Percentiles rank a stretch among this genome's conserved stretches.
These are phyloP conservation scores for Didymodactylos carnosus DNA, from an alignment of 2,888 invertebrate species.

Conservation along the genomic window DNA sequence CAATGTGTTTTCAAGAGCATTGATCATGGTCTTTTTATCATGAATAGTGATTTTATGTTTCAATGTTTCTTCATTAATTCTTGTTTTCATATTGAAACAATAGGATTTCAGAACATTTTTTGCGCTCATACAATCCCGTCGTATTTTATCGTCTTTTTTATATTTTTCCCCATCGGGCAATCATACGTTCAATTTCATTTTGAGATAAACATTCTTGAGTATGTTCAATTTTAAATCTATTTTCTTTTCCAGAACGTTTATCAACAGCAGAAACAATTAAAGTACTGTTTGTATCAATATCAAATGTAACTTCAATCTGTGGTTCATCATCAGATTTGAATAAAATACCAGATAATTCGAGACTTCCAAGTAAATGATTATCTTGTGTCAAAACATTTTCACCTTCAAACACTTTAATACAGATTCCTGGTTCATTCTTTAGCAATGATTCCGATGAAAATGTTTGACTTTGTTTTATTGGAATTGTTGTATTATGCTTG, in stretches of 20 bases:
- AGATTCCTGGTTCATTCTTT: conserved; percentile 71
- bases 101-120: conserved; percentile 20
- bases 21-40: conserved; percentile 57
- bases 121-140: conserved; percentile 15
- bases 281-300: conserved; percentile 61
- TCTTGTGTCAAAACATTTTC: conserved; percentile 35
- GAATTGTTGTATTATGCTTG: conserved; percentile 87
- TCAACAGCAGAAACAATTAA: conserved; percentile 77
- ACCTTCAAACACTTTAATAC: conserved; percentile 43
- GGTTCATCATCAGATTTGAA: conserved; percentile 74
- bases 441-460: conserved; percentile 82
- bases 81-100: conserved; percentile 66
- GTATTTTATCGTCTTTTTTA: conserved; percentile 16
- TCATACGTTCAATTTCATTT: conserved; percentile 76
- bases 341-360: conserved; percentile 84
- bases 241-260: conserved; percentile 45
- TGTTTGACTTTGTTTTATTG: conserved; percentile 82
- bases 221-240: conserved; percentile 40
- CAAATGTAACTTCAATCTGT: conserved; percentile 38
- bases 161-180: conserved; percentile 40
- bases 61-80: conserved; percentile 70
- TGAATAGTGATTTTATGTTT: conserved; percentile 67
- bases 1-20: conserved; percentile 67
- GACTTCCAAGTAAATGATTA: conserved; percentile 66
- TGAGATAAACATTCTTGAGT: conserved; percentile 65